A percentile compares a stretch with the other conserved stretches of the same genome.
phyloP scores from a whole-genome alignment of 2,113 vertebrate genomes.

The Catharus fuscescens region DNA sequence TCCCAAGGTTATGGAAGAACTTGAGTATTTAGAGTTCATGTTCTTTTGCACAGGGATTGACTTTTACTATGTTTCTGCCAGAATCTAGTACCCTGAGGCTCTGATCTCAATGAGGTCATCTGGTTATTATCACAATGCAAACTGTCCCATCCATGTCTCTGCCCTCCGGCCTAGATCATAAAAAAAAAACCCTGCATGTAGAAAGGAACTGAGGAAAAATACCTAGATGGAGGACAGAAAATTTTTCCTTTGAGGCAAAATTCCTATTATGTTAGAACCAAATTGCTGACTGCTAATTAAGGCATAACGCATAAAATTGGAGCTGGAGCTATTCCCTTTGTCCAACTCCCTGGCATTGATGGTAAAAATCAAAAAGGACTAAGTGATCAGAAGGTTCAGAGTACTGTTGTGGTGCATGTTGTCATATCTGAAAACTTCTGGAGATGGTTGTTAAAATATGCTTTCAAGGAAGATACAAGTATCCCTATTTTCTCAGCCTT shows the following conservation, averaged over 20 bases:
- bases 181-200: not conserved
- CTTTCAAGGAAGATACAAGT: not conserved
- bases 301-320: not conserved
- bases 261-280: not conserved
- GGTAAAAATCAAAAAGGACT: not conserved
- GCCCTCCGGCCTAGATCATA: not conserved
- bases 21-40: not conserved
- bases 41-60: not conserved
- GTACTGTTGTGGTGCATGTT: not conserved
- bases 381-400: not conserved
- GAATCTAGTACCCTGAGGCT: not conserved
- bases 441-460: not conserved
- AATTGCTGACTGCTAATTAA: not conserved
- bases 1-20: not conserved
- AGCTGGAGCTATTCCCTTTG: not conserved
- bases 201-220: not conserved
- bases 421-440: not conserved
- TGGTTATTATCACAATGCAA: not conserved
- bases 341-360: not conserved
- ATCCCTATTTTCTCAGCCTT: not conserved
- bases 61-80: conserved; percentile 10
- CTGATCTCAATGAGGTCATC: not conserved
- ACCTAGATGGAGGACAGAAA: not conserved
- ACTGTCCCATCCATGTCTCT: not conserved
- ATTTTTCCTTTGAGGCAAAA: not conserved